Evolutionary conservation across 2,888 invertebrate genomes (phyloP).

Genomic region (Ochropleura plecta): DNA sequence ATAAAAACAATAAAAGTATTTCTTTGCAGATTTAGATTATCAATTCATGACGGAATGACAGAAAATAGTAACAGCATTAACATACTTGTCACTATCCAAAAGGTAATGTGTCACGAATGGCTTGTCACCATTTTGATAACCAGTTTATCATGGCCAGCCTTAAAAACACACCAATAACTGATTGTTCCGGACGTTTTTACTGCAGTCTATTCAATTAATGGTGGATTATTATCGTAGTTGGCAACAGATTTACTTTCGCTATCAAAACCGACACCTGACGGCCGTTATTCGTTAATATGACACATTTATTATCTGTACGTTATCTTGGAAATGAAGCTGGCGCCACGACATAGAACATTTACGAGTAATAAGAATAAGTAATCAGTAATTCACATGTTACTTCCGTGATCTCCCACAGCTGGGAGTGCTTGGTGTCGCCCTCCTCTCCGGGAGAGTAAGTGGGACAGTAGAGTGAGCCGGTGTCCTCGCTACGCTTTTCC

Average conservation of each 20-base stretch:
- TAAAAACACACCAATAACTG: conserved; percentile 28
- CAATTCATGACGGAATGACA: too few species aligned
- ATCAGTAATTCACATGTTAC: background rate
- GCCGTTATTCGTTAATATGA: background rate
- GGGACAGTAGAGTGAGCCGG: background rate
- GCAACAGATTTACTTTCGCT: conserved; percentile 28
- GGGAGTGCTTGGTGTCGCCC: background rate
- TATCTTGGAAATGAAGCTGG: background rate
- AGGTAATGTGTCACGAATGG: conserved; percentile 6
- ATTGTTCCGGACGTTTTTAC: conserved; percentile 6
- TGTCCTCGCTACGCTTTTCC: background rate
- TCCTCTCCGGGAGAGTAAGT: background rate
- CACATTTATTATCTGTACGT: background rate
- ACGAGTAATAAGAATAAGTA: background rate
- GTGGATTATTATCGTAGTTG: conserved; percentile 22
- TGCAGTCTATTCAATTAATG: conserved; percentile 19
- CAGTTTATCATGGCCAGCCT: conserved; percentile 11
- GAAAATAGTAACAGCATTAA: conserved; percentile 8
- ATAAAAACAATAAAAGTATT: too few species aligned
- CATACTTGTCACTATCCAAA: background rate
- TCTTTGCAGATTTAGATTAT: too few species aligned
- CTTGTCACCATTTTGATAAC: conserved; percentile 6
- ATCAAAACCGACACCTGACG: background rate
- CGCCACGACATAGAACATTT: background rate
- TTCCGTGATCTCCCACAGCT: too few species aligned